A percentile compares a stretch with the other conserved stretches of the same genome.
Conservation (phyloP, 2,888 invertebrate genomes). For the Lasioglossum marginatum region DNA sequence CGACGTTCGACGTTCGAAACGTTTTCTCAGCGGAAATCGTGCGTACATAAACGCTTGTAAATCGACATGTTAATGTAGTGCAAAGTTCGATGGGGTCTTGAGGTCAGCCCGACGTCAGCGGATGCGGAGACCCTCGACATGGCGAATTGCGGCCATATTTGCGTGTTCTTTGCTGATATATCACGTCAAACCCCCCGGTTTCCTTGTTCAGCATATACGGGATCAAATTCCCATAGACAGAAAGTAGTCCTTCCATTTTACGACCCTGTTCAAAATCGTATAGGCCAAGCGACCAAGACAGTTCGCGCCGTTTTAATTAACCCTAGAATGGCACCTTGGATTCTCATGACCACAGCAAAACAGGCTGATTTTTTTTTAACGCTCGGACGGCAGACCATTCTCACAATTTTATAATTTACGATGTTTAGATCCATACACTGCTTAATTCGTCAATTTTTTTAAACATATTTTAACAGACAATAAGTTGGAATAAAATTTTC, state of each 20-base stretch:
- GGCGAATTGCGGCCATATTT: conserved; percentile 48
- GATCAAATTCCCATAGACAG: conserved; percentile 9
- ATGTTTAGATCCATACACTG: not conserved
- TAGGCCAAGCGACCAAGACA: not conserved
- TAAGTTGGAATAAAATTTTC: not conserved
- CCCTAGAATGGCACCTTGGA: not conserved
- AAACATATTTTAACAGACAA: too few relatives aligned
- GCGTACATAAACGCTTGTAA: conserved; percentile 60
- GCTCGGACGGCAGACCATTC: not conserved
- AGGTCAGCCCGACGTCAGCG: conserved; percentile 82
- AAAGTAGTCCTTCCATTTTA: not conserved
- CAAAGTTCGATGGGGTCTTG: conserved; percentile 81
- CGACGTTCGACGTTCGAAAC: conserved; percentile 23
- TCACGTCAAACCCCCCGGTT: not conserved
- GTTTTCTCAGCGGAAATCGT: conserved; percentile 64
- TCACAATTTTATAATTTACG: not conserved
- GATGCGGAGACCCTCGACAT: conserved; percentile 81
- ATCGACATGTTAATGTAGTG: conserved; percentile 79
- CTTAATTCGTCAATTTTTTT: too few relatives aligned
- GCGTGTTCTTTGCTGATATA: conserved; percentile 30
- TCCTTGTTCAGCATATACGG: conserved; percentile 3
- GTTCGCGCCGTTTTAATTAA: not conserved
- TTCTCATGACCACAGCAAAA: not conserved
- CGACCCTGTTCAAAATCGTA: not conserved
- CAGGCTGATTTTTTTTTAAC: not conserved